Evolutionary conservation across 1,140 invertebrate species (phyloP).

Genomic region (Araneus ventricosus): DNA sequence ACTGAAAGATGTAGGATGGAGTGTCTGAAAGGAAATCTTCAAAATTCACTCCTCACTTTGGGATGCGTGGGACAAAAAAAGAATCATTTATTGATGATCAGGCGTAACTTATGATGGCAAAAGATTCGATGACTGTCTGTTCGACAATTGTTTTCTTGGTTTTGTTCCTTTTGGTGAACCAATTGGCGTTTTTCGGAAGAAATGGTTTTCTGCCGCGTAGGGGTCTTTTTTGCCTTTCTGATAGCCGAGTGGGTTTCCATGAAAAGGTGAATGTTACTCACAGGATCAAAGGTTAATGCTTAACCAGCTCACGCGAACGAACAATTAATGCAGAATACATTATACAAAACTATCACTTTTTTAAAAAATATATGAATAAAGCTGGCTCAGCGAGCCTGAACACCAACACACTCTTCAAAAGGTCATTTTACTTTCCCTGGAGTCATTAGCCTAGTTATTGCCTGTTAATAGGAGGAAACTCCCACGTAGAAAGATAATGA

Average conservation of each 20-base stretch:
- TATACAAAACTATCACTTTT: conserved; percentile 36
- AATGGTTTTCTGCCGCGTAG: neutral
- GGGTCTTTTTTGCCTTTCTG: neutral
- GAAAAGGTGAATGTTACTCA: conserved; percentile 28
- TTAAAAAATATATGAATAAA: neutral
- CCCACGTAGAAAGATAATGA: conserved; percentile 20
- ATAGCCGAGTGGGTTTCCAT: conserved; percentile 16
- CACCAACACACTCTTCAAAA: conserved; percentile 9
- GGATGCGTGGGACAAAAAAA: conserved; percentile 35
- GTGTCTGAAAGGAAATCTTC: neutral
- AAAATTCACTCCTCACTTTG: neutral
- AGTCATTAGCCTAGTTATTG: conserved; percentile 61
- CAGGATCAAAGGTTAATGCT: conserved; percentile 35
- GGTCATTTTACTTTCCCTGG: conserved; percentile 39
- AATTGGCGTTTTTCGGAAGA: neutral
- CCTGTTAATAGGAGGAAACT: neutral
- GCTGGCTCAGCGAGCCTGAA: neutral
- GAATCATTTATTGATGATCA: conserved; percentile 61
- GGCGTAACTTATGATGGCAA: conserved; percentile 59
- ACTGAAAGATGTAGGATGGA: conserved; percentile 34
- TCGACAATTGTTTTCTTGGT: conserved; percentile 24
- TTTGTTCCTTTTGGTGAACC: neutral
- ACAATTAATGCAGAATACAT: conserved; percentile 49
- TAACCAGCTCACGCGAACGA: conserved; percentile 29
- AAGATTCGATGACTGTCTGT: conserved; percentile 51